Evolutionary conservation across 2,797 vertebrate species (phyloP).

Genomic region (Centropyge bicolor): DNA sequence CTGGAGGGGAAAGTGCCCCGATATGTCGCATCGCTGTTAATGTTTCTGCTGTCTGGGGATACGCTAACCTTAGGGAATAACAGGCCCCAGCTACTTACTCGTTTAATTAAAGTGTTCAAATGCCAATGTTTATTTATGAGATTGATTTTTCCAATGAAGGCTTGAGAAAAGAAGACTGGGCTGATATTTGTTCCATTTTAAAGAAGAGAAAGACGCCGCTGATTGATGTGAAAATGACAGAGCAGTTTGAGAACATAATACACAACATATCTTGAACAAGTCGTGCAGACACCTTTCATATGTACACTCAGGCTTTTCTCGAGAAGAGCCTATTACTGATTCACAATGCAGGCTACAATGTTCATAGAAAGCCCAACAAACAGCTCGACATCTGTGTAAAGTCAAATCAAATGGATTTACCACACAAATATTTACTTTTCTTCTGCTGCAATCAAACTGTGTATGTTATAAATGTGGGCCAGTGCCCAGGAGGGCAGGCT

Average conservation of each 20-base stretch:
- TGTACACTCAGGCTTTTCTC: background rate
- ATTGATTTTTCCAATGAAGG: conserved; percentile 64
- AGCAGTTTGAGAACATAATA: background rate
- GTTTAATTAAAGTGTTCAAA: conserved; percentile 74
- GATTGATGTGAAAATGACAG: conserved; percentile 10
- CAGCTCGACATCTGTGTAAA: conserved; percentile 44
- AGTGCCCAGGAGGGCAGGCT: conserved; percentile 13
- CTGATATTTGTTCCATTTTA: conserved; percentile 37
- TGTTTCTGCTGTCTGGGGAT: conserved; percentile 66
- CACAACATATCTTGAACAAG: background rate
- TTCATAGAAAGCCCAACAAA: conserved; percentile 36
- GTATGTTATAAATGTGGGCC: conserved; percentile 35
- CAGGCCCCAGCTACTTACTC: conserved; percentile 55
- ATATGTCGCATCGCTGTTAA: conserved; percentile 53
- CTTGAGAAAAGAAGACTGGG: conserved; percentile 41
- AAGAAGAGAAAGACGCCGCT: background rate
- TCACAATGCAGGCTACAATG: conserved; percentile 1
- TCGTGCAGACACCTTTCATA: background rate
- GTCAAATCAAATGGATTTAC: conserved; percentile 45
- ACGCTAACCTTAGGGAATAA: conserved; percentile 64
- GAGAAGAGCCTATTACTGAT: conserved; percentile 14
- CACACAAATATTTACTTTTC: conserved; percentile 49
- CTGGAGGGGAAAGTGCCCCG: conserved; percentile 40
- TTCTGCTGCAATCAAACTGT: conserved; percentile 35
- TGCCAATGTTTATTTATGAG: conserved; percentile 76